These are phyloP conservation scores for Pedetes capensis DNA, from an alignment of 2,113 vertebrate genomes.

Conservation along the genomic window DNA sequence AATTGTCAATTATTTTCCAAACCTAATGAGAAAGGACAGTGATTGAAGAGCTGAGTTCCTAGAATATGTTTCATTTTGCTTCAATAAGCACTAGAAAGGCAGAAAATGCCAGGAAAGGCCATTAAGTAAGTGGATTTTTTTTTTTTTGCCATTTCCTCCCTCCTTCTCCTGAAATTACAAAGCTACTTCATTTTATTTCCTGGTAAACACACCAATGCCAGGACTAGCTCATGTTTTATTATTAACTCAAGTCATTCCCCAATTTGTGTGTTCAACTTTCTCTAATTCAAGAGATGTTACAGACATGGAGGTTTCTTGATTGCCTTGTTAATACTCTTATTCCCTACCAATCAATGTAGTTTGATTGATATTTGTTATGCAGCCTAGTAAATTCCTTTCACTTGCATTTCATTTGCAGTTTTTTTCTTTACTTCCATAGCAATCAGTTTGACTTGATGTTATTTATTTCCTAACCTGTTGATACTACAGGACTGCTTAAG, in stretches of 20 bases:
- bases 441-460: conserved; percentile 66
- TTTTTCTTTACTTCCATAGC: conserved; percentile 6
- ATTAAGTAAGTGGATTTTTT: not conserved
- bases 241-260: conserved; percentile 67
- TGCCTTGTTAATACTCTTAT: conserved; percentile 76
- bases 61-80: not conserved
- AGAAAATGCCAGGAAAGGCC: not conserved
- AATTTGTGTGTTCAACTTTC: conserved; percentile 64
- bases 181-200: conserved; percentile 32
- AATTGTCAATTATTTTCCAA: not conserved
- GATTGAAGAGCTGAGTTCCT: not conserved
- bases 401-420: conserved; percentile 60
- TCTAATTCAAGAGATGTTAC: conserved; percentile 60
- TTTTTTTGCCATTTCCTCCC: not conserved
- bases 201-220: conserved; percentile 13
- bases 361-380: conserved; percentile 79
- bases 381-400: conserved; percentile 66
- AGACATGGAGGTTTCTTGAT: conserved; percentile 62
- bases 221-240: conserved; percentile 59
- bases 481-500: not conserved
- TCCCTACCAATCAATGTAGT: conserved; percentile 74
- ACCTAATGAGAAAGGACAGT: not conserved
- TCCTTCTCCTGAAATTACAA: conserved; percentile 12
- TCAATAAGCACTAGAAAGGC: not conserved
- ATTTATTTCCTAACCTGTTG: conserved; percentile 61